Evolutionary conservation across 2,797 vertebrate species (phyloP).

Genomic region (Ambastaia sidthimunki): DNA sequence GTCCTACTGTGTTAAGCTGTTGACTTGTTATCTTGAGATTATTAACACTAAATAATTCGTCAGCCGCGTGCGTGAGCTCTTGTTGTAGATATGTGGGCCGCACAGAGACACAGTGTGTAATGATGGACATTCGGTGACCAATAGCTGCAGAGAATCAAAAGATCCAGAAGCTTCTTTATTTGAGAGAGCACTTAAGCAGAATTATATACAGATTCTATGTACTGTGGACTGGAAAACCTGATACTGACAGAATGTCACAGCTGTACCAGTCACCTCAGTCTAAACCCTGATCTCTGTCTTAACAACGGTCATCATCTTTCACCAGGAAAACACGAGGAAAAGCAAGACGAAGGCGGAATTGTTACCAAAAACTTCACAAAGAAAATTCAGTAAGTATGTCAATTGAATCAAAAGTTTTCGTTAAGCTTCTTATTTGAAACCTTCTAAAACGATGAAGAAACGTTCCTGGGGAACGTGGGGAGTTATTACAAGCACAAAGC

Average conservation of each 20-base stretch:
- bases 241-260: background rate
- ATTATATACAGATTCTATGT: background rate
- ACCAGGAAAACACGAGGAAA: slow-evolving; percentile 95
- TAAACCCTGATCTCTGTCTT: background rate
- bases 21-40: background rate
- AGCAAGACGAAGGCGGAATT: slow-evolving; percentile 94
- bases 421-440: background rate
- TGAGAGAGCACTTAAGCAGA: background rate
- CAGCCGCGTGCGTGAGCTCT: slow-evolving; percentile 5
- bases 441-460: slow-evolving; percentile 17
- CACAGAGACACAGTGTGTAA: background rate
- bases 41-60: background rate
- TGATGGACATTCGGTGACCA: slow-evolving; percentile 41
- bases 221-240: background rate
- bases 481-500: slow-evolving; percentile 34
- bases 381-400: slow-evolving; percentile 94
- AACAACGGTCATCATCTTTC: slow-evolving; percentile 22
- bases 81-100: slow-evolving; percentile 20
- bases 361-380: slow-evolving; percentile 99
- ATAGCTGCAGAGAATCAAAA: slow-evolving; percentile 42
- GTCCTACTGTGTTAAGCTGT: background rate
- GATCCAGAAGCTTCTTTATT: slow-evolving; percentile 4
- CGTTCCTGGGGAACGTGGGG: slow-evolving; percentile 5
- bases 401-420: background rate
- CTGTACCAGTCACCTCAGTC: background rate